Evolutionary conservation across 2,888 invertebrate species (phyloP).

Genomic region (Linnaemya tessellans): DNA sequence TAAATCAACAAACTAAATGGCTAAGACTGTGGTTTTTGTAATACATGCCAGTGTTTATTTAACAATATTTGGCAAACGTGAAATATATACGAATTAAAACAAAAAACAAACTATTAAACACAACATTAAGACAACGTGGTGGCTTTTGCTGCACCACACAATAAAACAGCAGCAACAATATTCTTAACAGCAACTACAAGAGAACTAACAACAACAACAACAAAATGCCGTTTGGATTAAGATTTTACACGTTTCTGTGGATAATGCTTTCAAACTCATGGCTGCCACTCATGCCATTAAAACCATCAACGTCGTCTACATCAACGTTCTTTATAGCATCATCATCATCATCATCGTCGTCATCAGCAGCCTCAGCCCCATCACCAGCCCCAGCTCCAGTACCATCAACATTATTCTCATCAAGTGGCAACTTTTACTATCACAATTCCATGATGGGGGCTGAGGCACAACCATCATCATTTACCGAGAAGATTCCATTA

Average conservation of each 20-base stretch:
- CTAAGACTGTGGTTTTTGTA: constrained; percentile 38
- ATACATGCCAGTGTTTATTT: constrained; percentile 49
- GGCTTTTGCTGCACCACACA: constrained; percentile 57
- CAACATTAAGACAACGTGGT: constrained; percentile 52
- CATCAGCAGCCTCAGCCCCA: constrained; percentile 39
- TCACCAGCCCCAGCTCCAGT: constrained; percentile 45
- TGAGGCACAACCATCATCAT: constrained; percentile 81
- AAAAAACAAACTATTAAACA: constrained; percentile 36
- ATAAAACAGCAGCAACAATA: constrained; percentile 39
- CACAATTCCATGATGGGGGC: constrained; percentile 66
- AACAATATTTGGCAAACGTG: constrained; percentile 49
- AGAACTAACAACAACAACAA: constrained; percentile 74
- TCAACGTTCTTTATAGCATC: constrained; percentile 59
- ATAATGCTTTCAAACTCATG: constrained; percentile 79
- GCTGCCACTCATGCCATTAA: constrained; percentile 75
- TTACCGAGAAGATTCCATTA: constrained; percentile 83
- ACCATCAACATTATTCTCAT: constrained; percentile 41
- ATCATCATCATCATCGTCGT: constrained; percentile 39
- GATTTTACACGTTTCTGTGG: constrained; percentile 80
- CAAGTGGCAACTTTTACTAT: constrained; percentile 65
- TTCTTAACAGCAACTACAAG: constrained; percentile 60
- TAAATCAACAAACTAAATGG: constrained; percentile 11
- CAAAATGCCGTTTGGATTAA: constrained; percentile 81
- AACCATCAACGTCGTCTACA: constrained; percentile 57
- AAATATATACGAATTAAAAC: constrained; percentile 42